phyloP scores from a whole-genome alignment of 2,888 invertebrate species.

The Caradrina kadenii region DNA sequence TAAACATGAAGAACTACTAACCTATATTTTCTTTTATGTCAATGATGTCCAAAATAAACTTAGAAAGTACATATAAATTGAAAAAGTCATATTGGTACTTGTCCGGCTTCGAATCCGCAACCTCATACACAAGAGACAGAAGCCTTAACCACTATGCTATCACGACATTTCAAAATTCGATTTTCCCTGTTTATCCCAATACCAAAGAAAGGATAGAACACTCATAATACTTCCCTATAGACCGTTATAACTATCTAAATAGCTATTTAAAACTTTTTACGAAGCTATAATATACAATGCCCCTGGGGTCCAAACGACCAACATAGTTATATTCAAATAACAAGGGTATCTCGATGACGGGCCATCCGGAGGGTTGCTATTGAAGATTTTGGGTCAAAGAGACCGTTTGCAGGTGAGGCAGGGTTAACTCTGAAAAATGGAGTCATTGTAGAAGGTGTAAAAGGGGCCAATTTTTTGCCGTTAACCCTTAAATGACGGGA shows the following conservation, averaged over 20 bases:
- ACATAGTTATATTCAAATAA: constrained; percentile 56
- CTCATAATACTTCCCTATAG: constrained; percentile 32
- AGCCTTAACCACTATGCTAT: too few relatives aligned
- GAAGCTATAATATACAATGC: constrained; percentile 46
- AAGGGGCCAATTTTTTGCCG: constrained; percentile 46
- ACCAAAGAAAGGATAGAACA: constrained; percentile 23
- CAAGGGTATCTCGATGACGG: constrained; percentile 61
- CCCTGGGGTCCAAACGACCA: constrained; percentile 45
- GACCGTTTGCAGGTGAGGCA: constrained; percentile 43
- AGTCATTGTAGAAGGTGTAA: constrained; percentile 42
- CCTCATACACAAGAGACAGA: too few relatives aligned
- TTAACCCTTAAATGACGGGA: constrained; percentile 48
- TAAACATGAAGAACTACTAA: too few relatives aligned
- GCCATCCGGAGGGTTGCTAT: constrained; percentile 64
- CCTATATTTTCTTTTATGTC: too few relatives aligned
- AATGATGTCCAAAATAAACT: too few relatives aligned
- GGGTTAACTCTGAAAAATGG: constrained; percentile 58
- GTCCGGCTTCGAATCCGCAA: too few relatives aligned
- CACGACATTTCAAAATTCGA: neutral
- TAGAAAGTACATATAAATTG: too few relatives aligned
- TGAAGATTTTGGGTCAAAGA: constrained; percentile 59
- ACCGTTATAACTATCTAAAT: constrained; percentile 56
- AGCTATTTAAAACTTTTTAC: constrained; percentile 58
- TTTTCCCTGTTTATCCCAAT: neutral
- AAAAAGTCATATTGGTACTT: too few relatives aligned